Evolutionary conservation across 64 coral and sea anemone species (phyloP), one percentile per base, ranked within the genome.

Genomic region (Actinia equina): DNA sequence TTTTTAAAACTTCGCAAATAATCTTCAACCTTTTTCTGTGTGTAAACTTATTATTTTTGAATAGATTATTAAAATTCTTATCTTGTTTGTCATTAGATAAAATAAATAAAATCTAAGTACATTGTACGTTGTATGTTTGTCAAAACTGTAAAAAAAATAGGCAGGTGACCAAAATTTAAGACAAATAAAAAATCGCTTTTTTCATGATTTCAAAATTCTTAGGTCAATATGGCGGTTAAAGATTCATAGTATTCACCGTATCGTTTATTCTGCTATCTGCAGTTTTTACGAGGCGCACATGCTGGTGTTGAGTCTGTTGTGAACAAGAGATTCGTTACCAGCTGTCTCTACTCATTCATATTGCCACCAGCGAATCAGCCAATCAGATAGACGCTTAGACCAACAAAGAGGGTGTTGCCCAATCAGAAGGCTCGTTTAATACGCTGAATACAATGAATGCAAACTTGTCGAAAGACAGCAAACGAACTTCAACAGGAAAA

Each of bases 311-410:
- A 44, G 76, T 55, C 58, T 59, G 52, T 52, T 91, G 74, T 63
- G 43, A 81, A 49, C 78, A 44, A 52, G 27, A 14, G 78, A 52
- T 81, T 44, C 49, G 52, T 52, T 49, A 81, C 49, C 78, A 81
- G 42, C 78, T 81, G 78, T 81, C 78, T 52, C 27, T 13, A 9
- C 45, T 81, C 46, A 80, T 49, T 49, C 43, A 81, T 52, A 81
- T 52, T 49, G 78, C 78, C 78, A 81, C 78, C 78, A 81, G 78
- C 23, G 42, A 7, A 49, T 81, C 17, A 81, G 43, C 89, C 83
- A 91, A 91, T 91, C 70, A 86, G 41, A 79, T n/a, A 13, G 44
- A 44, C 60, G 83, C 59, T 86, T 71, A 91, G 77, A 86, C 60
- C 89, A 61, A 46, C 71, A 65, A 55, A 79, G 76, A 45, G 44